Base-by-base conservation (phyloP, 1,140 invertebrate genomes). In the Drosophila sechellia region DNA sequence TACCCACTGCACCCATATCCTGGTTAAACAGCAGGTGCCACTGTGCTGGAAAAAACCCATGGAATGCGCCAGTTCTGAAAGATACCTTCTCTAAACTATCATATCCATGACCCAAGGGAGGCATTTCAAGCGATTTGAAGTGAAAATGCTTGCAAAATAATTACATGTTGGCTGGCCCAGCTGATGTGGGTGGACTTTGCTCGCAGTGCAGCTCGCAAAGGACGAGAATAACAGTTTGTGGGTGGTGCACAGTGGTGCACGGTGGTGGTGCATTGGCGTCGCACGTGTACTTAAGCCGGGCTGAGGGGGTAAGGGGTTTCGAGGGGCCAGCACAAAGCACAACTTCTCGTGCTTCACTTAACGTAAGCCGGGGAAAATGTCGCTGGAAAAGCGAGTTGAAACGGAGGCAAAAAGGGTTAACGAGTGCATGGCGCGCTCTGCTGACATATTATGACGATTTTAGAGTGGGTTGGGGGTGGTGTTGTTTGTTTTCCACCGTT, bases 301-400 rank as follows among this genome's bases (percentile, higher is more conserved):
- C 12, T 55, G 46, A 55, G 40, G 15, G 27, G 42, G 20, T 12
- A 37, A 12, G 35, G 35, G 3, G 11, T 11, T 20, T 13, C n/a
- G 27, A 37, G 37, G 45, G 48, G 61, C 15, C 17, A 2, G 61
- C 37, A 46, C 61, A 69, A 48, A 70, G 64, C 40, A 37, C 34
- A 54, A 69, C 66, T 69, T 35, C 42, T 69, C 63, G 66, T 69
- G 66, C 54, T 69, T 69, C 63, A 69, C 40, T 56, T 69, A 70
- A 31, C 42, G 64, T 69, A 56, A 70, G 66, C 49, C 64, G 22
- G n/a, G 58, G 42, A 49, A 39, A 48, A 48, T 34, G 48, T 49
- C n/a, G 43, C 42, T 31, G 31, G 31, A 31, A 31, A 31, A 31
- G 27, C 27, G 22, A 12, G 53, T 22, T 35, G 45, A 59, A 64